Base-by-base conservation (phyloP, 2,888 invertebrate species). In the Ligdia adustata region DNA sequence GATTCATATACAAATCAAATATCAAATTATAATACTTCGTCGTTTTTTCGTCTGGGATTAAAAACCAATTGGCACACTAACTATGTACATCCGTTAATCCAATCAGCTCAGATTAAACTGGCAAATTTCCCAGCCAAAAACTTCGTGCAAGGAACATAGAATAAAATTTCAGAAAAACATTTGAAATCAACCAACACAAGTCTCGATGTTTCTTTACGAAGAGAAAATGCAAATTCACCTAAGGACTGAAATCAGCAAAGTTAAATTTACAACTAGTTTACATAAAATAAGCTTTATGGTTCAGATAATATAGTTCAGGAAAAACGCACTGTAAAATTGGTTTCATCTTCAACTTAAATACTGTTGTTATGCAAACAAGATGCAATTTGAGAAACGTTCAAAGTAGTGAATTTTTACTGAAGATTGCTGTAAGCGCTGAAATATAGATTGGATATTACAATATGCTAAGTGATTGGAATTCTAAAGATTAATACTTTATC, bases 331-430 rank as follows among this genome's bases (percentile, higher is more conserved):
- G 18, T 26, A 7, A 24, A 5, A 16, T 14, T 32, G 42, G 5
- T 37, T 16, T 22, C 39, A 4, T 14, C 11, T 41, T 29, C 9
- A 48, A 51, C 45, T 54, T 39, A 51, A 38, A n/a, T n/a, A 46
- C 41, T 49, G 48, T 45, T 35, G 46, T 24, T 40, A 51, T 49
- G 58, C 52, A 52, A 55, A 51, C 45, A 55, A 49, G 52, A 47
- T 52, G 55, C 59, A 59, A 57, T 61, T 55, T 52, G 22, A 7
- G n/a, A 52, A 55, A 52, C 49, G 48, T 52, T 55, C 40, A 52
- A 5, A 52, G 51, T 37, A 51, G 43, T 24, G 40, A 48, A 57
- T 42, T 38, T n/a, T 42, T 26, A 7, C 13, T 22, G 9, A 16
- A 49, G 41, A 44, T 52, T 52, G 52, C 26, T 48, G 14, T 37